Percentiles rank a stretch among this genome's conserved stretches.
phyloP scores from a whole-genome alignment of 1,140 invertebrate species.

The Drosophila nebulosa region DNA sequence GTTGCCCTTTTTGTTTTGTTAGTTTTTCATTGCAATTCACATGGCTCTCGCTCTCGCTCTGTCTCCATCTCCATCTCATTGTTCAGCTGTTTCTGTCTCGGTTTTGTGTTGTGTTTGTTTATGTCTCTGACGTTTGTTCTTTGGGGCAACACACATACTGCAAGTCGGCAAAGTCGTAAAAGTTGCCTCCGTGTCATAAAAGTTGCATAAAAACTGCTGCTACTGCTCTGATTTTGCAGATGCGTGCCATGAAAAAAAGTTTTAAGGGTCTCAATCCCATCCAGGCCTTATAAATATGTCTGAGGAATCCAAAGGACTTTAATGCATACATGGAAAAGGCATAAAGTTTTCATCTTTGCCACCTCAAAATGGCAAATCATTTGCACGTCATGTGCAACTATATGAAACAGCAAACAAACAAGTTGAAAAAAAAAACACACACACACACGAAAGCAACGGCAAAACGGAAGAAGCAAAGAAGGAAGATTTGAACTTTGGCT shows the following conservation, averaged over 20 bases:
- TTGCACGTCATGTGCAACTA: constrained; percentile 47
- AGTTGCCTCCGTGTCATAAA: constrained; percentile 54
- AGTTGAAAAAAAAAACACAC: background rate
- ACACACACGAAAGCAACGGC: background rate
- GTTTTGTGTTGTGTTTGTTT: background rate
- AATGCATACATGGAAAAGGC: constrained; percentile 9
- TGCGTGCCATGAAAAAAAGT: constrained; percentile 30
- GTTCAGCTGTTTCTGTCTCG: constrained; percentile 7
- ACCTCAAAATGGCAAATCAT: constrained; percentile 57
- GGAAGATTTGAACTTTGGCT: background rate
- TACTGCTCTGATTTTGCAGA: constrained; percentile 54
- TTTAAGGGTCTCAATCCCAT: constrained; percentile 21
- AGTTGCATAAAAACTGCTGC: constrained; percentile 62
- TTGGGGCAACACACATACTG: constrained; percentile 11
- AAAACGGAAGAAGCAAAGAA: background rate
- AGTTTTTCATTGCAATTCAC: background rate
- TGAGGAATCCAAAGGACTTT: constrained; percentile 40
- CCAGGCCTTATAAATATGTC: constrained; percentile 30
- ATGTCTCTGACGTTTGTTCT: constrained; percentile 37
- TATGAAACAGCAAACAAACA: background rate
- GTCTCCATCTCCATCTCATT: background rate
- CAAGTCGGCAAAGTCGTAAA: constrained; percentile 44
- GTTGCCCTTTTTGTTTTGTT: background rate
- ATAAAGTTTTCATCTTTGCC: constrained; percentile 41
- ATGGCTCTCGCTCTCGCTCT: background rate